phyloP scores from a whole-genome alignment of 2,113 vertebrate species.

The Halcyon senegalensis region DNA sequence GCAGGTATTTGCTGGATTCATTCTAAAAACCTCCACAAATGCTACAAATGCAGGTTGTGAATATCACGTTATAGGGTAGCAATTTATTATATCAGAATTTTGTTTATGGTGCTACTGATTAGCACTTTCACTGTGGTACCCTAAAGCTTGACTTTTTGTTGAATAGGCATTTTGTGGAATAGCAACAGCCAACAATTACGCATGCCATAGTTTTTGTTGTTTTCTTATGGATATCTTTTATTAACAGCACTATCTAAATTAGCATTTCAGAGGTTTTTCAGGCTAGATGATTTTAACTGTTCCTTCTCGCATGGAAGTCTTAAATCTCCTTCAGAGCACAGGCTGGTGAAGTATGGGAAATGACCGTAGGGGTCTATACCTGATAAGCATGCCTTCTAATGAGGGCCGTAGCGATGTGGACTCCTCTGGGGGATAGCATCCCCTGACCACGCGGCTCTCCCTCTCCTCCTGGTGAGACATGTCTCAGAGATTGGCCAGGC shows the following conservation, averaged over 20 bases:
- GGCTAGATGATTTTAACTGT: neutral
- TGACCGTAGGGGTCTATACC: neutral
- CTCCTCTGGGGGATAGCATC: rapidly evolving
- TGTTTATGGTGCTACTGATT: neutral
- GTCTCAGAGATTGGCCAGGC: neutral
- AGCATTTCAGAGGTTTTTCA: slow-evolving; percentile 24
- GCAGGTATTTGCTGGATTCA: neutral
- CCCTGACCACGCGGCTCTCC: too few relatives aligned
- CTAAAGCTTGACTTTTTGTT: neutral
- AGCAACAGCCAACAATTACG: neutral
- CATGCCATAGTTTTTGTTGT: neutral
- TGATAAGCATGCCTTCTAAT: neutral
- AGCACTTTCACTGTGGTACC: neutral
- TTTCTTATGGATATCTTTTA: neutral
- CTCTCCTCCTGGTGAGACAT: rapidly evolving
- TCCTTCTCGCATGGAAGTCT: neutral
- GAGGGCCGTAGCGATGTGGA: rapidly evolving
- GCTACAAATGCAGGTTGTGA: neutral
- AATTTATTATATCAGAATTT: slow-evolving; percentile 34
- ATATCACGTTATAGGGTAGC: neutral
- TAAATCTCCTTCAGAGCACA: neutral
- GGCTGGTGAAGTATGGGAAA: neutral
- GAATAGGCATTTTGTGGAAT: neutral
- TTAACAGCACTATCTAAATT: slow-evolving; percentile 12
- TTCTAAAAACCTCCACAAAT: neutral